Conservation (phyloP, 2,113 vertebrate species). For the Aspiorhynchus laticeps region DNA sequence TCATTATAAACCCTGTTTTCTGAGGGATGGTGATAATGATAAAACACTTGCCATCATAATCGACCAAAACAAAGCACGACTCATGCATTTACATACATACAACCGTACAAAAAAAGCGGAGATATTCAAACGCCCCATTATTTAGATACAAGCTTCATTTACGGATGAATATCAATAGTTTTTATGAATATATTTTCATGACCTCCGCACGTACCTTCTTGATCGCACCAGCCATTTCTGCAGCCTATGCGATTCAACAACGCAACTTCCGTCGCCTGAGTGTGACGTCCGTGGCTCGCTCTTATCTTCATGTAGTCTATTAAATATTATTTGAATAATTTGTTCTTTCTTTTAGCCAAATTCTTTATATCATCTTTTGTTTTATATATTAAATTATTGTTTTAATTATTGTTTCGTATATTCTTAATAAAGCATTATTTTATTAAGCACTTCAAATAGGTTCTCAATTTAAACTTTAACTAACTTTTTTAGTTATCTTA, state of each 20-base stretch:
- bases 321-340: not conserved
- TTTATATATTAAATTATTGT: no score
- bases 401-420: no score
- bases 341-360: no score
- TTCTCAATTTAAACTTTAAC: no score
- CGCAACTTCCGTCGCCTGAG: conserved; percentile 16
- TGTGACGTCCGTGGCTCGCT: not conserved
- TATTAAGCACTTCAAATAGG: no score
- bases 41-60: not conserved
- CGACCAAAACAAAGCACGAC: not conserved
- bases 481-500: no score
- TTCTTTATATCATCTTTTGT: no score
- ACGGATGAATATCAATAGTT: not conserved
- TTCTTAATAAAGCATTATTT: no score
- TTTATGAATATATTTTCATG: conserved; percentile 50
- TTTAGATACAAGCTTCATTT: not conserved
- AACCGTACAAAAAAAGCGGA: no score
- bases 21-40: not conserved
- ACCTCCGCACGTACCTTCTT: conserved; percentile 78
- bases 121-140: not conserved
- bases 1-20: not conserved
- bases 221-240: conserved; percentile 72
- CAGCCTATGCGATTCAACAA: not conserved
- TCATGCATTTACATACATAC: not conserved
- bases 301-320: not conserved